These are phyloP conservation scores for Montipora efflorescens DNA, from an alignment of 64 coral and sea anemone species.

Conservation along the genomic window DNA sequence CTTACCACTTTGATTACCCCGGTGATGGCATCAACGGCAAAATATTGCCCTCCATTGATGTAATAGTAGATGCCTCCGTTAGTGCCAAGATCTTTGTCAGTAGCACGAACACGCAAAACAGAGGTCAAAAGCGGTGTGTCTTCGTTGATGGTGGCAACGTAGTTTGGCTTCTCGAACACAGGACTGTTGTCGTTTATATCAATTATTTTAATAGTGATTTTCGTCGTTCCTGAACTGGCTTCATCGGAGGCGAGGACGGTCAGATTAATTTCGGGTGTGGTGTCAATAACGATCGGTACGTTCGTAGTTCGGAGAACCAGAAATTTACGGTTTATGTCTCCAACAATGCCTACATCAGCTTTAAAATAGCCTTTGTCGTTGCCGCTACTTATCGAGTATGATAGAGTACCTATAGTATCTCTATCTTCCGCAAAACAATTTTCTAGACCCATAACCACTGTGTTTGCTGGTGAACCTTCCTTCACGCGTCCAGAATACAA, in stretches of 20 bases:
- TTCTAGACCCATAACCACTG: constrained; percentile 80
- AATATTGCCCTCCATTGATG: constrained; percentile 31
- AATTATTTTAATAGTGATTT: constrained; percentile 59
- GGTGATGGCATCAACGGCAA: constrained; percentile 86
- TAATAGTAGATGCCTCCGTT: constrained; percentile 88
- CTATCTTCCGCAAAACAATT: constrained; percentile 86
- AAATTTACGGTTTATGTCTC: constrained; percentile 48
- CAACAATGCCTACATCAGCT: neutral
- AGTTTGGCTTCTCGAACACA: constrained; percentile 23
- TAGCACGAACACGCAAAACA: constrained; percentile 72
- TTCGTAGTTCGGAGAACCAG: constrained; percentile 80
- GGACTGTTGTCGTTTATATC: constrained; percentile 79
- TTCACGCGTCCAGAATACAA: constrained; percentile 66
- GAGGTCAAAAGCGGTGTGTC: constrained; percentile 54
- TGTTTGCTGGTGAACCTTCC: constrained; percentile 57
- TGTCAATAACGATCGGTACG: constrained; percentile 60
- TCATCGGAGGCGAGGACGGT: constrained; percentile 70
- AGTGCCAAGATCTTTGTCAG: constrained; percentile 73
- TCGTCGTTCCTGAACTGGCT: constrained; percentile 56
- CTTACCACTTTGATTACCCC: constrained; percentile 75
- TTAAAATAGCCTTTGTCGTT: constrained; percentile 91
- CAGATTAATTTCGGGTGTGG: constrained; percentile 68
- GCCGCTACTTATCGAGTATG: constrained; percentile 76
- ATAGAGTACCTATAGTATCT: constrained; percentile 44
- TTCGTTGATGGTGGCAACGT: constrained; percentile 43